Percentiles rank a stretch among this genome's conserved stretches.
Evolutionary conservation across 2,888 invertebrate genomes (phyloP).

Genomic region (Meteorus cinctellus): DNA sequence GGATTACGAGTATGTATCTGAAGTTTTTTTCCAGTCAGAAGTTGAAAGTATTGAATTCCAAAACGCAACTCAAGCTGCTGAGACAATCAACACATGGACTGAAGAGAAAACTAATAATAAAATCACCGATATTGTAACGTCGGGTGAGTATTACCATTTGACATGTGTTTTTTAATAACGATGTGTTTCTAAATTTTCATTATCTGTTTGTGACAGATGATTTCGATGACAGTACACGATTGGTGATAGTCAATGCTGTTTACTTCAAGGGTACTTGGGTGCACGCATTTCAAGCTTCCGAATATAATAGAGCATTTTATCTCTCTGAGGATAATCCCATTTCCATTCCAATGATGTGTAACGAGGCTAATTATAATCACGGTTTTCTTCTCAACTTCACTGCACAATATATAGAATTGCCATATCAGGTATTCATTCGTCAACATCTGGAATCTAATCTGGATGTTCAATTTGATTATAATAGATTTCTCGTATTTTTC

Average conservation of each 20-base stretch:
- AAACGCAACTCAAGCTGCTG: neutral
- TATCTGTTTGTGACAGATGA: neutral
- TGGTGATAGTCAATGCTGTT: slow-evolving; percentile 8
- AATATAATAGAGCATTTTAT: neutral
- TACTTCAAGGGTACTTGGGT: slow-evolving; percentile 3
- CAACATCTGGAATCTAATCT: neutral
- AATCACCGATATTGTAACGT: neutral
- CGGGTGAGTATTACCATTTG: neutral
- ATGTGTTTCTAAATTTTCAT: neutral
- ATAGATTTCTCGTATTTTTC: neutral
- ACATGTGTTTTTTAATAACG: neutral
- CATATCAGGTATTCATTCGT: neutral
- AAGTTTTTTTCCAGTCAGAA: neutral
- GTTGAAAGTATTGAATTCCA: neutral
- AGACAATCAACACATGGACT: neutral
- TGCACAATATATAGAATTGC: neutral
- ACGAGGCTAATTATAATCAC: neutral
- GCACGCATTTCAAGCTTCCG: neutral
- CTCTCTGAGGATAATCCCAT: neutral
- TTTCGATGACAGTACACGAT: too few relatives aligned
- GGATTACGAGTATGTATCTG: neutral
- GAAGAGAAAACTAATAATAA: neutral
- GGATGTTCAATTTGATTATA: neutral
- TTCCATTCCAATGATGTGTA: neutral
- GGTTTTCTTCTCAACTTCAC: neutral